Evolutionary conservation across 2,888 invertebrate species (phyloP).

Genomic region (Choristoneura rosaceana): DNA sequence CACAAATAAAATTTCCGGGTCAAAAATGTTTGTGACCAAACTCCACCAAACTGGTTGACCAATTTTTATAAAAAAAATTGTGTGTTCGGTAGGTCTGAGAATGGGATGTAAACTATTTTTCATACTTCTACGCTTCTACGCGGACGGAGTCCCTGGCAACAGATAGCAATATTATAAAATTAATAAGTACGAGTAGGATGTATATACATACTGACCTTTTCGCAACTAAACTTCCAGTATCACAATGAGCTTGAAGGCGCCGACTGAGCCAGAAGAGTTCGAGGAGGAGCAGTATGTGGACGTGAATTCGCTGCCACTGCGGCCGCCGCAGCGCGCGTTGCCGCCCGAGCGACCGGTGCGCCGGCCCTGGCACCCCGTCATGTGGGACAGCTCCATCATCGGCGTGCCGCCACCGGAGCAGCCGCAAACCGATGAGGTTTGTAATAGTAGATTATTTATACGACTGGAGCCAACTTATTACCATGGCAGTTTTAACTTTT

Average conservation of each 20-base stretch:
- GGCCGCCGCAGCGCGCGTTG: conserved; percentile 79
- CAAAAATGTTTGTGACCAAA: too few relatives aligned
- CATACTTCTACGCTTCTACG: too few relatives aligned
- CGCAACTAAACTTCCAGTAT: background rate
- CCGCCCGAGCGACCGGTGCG: conserved; percentile 82
- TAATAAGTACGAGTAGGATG: too few relatives aligned
- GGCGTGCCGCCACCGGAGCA: conserved; percentile 70
- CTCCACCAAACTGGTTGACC: too few relatives aligned
- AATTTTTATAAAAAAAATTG: too few relatives aligned
- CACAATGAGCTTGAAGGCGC: conserved; percentile 42
- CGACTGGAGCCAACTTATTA: too few relatives aligned
- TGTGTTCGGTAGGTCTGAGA: too few relatives aligned
- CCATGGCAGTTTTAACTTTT: too few relatives aligned
- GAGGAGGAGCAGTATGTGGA: conserved; percentile 76
- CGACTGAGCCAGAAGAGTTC: conserved; percentile 50
- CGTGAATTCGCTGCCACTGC: conserved; percentile 70
- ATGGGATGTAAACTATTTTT: too few relatives aligned
- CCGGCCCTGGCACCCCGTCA: conserved; percentile 87
- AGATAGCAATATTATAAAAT: too few relatives aligned
- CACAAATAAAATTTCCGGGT: too few relatives aligned
- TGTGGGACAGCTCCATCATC: conserved; percentile 84
- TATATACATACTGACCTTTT: background rate
- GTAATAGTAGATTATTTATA: background rate
- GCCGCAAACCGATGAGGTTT: conserved; percentile 53
- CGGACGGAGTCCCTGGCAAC: too few relatives aligned